Evolutionary conservation across 1,140 invertebrate species (phyloP), one percentile per base, ranked within the genome.

Genomic region (Rhagoletis pomonella): DNA sequence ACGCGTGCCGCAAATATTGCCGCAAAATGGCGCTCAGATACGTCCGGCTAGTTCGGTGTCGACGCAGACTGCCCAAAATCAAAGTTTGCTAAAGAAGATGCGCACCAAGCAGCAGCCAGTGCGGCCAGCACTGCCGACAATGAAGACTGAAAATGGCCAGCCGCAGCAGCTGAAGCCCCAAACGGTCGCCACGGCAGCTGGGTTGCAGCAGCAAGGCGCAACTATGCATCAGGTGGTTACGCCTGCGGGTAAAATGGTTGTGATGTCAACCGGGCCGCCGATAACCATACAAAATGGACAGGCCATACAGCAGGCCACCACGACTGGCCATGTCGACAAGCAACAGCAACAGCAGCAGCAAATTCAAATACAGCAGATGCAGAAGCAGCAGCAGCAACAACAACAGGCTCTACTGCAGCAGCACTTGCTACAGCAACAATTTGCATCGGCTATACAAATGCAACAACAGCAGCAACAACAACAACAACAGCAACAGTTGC

Each of bases 21-120:
- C 95, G 6, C 96, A 95, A 47, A 91, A 91, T 64, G 92, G 90
- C 50, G 93, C 95, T 12, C 94, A 94, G 89, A 96, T 96, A 87
- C 94, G 96, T 47, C 96, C 96, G 4, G 96, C 96, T 2, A 96
- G 95, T 91, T 96, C 96, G 0, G 96, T 97, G 10, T 96, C 96
- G 2, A 96, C 96, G 4, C 96, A 97, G 92, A 96, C 96, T 1
- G 95, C 95, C 90, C 91, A 92, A 62, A 93, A 93, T 73, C 92
- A 93, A 85, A 92, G 89, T 86, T 77, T 93, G 59, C 88, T 93
- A 1, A 93, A 92, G 89, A 93, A 93, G 73, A 90, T 90, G 90
- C 90, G 92, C 1, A 93, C 89, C 81, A 93, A 93, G 73, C 92
- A 93, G 87, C 94, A 94, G 42, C 90, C 94, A 88, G 94, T 95